These are phyloP conservation scores for Brassicogethes aeneus DNA, from an alignment of 2,888 invertebrate species.

Conservation along the genomic window DNA sequence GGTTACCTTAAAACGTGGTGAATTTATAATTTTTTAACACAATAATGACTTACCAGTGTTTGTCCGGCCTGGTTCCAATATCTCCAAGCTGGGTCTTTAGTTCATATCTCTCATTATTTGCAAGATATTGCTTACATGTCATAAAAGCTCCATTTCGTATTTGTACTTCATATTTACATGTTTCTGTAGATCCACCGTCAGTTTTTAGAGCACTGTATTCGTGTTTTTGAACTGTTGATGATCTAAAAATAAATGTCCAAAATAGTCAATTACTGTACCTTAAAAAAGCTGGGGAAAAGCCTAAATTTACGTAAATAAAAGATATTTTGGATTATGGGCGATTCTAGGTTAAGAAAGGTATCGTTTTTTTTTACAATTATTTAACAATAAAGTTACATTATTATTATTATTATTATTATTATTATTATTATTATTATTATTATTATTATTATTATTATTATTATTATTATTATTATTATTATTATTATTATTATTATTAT, in stretches of 20 bases:
- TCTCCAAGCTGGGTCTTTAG: constrained; percentile 70
- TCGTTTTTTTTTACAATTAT: no score
- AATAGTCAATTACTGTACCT: no score
- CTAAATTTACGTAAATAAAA: no score
- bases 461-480: no score
- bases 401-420: no score
- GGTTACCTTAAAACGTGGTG: no score
- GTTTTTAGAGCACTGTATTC: constrained; percentile 59
- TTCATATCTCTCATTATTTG: constrained; percentile 62
- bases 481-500: no score
- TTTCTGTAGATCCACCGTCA: constrained; percentile 50
- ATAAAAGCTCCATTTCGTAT: constrained; percentile 57
- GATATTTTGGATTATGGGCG: neutral
- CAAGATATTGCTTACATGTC: constrained; percentile 55
- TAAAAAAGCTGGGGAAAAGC: no score
- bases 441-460: no score
- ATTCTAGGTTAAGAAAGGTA: constrained; percentile 10
- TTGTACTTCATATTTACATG: constrained; percentile 48
- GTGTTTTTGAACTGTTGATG: constrained; percentile 44
- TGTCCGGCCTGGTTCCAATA: constrained; percentile 76
- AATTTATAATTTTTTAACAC: no score
- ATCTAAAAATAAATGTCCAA: constrained; percentile 48
- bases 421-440: no score
- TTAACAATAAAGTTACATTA: no score
- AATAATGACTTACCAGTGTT: constrained; percentile 74